phyloP scores from a whole-genome alignment of 1,140 invertebrate species.

The Lordiphosa mommai region DNA sequence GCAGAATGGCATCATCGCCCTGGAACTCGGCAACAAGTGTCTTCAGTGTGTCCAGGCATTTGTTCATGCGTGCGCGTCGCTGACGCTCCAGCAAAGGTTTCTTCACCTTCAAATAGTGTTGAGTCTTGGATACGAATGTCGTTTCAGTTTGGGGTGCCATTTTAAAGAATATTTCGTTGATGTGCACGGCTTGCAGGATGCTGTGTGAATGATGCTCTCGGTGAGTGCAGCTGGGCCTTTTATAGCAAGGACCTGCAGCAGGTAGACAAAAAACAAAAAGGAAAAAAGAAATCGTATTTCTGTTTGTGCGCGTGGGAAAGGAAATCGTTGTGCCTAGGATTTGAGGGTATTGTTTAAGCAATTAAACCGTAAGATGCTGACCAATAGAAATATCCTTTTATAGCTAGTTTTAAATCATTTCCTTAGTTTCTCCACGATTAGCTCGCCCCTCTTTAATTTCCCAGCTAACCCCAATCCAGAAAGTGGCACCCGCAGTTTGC shows the following conservation, averaged over 20 bases:
- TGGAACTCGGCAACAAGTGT: constrained; percentile 94
- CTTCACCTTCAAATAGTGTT: constrained; percentile 95
- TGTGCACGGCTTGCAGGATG: constrained; percentile 67
- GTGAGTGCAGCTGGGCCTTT: constrained; percentile 43
- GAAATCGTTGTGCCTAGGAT: constrained; percentile 44
- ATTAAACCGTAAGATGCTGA: constrained; percentile 75
- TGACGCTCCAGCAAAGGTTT: constrained; percentile 97
- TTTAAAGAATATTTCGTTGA: constrained; percentile 15
- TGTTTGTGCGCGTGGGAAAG: constrained; percentile 62
- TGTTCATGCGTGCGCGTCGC: constrained; percentile 95
- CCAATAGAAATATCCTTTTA: constrained; percentile 8
- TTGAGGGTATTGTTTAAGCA: constrained; percentile 52
- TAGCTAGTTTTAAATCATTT: background rate
- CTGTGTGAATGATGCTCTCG: constrained; percentile 64
- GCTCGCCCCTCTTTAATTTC: too few relatives aligned
- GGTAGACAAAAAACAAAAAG: too few relatives aligned
- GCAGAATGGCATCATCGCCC: constrained; percentile 93
- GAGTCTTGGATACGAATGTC: constrained; percentile 85
- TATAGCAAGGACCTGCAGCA: constrained; percentile 71
- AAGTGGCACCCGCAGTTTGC: constrained; percentile 46
- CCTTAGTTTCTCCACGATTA: too few relatives aligned
- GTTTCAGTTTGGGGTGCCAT: constrained; percentile 63
- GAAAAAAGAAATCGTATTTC: constrained; percentile 55
- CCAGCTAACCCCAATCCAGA: constrained; percentile 3
- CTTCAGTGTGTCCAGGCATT: constrained; percentile 95